A percentile compares a stretch with the other conserved stretches of the same genome.
Evolutionary conservation across 2,113 vertebrate species (phyloP).

Genomic region (Halcyon senegalensis): DNA sequence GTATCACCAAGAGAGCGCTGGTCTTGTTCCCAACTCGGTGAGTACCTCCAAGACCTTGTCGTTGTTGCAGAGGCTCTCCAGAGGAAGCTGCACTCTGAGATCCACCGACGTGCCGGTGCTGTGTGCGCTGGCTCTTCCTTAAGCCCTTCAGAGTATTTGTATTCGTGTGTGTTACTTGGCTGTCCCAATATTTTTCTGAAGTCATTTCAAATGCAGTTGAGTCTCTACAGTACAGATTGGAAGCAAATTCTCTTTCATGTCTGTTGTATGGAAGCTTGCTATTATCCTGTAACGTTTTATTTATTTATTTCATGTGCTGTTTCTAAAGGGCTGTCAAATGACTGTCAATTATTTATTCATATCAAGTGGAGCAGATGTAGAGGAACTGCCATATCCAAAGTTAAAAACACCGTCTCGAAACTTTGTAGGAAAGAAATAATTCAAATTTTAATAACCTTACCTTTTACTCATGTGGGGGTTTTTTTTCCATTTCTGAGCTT

Average conservation of each 20-base stretch:
- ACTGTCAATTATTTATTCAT: constrained; percentile 51
- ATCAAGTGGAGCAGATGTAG: not conserved
- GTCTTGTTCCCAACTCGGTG: not conserved
- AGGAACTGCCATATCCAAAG: not conserved
- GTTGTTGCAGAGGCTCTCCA: fast-evolving
- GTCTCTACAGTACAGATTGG: not conserved
- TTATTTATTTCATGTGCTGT: not conserved
- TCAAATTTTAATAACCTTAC: constrained; percentile 39
- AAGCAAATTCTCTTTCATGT: not conserved
- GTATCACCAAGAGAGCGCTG: fast-evolving
- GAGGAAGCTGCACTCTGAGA: not conserved
- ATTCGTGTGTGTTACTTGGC: not conserved
- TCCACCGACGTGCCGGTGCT: fast-evolving
- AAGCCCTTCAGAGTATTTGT: not conserved
- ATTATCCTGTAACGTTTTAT: not conserved
- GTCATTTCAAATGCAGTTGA: not conserved
- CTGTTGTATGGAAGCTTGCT: not conserved
- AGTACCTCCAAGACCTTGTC: fast-evolving
- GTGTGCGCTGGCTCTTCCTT: not conserved
- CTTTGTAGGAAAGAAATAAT: constrained; percentile 20
- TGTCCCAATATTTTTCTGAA: not conserved
- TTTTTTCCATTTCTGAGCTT: not conserved
- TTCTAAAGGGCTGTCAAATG: constrained; percentile 19
- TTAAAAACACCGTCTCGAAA: constrained; percentile 9
- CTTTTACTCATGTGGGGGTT: not conserved